phyloP scores from a whole-genome alignment of 2,113 vertebrate genomes.

The Ochotona princeps region DNA sequence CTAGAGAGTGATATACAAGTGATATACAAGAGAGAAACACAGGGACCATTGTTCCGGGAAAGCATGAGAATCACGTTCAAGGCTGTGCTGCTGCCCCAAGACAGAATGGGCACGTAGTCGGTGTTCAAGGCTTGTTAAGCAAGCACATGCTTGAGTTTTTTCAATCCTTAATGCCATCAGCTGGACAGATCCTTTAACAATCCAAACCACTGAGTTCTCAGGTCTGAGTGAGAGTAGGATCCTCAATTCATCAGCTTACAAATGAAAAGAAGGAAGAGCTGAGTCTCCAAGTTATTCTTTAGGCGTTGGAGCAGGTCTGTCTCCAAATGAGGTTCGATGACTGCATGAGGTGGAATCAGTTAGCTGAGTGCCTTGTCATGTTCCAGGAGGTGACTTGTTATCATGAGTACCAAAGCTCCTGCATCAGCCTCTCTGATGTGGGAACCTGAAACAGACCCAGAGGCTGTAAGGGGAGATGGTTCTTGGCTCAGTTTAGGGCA shows the following conservation, averaged over 20 bases:
- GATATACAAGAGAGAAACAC: rapidly evolving
- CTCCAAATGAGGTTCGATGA: neutral
- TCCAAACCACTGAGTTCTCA: neutral
- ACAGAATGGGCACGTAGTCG: neutral
- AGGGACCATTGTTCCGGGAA: neutral
- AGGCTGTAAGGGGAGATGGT: neutral
- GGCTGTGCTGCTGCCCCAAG: too few relatives aligned
- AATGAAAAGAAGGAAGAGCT: neutral
- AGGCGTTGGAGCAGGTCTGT: neutral
- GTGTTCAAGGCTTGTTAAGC: neutral
- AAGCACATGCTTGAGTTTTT: neutral
- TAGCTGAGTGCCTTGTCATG: neutral
- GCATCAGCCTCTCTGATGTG: neutral
- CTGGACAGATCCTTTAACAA: neutral
- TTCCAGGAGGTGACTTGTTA: neutral
- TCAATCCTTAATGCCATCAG: neutral
- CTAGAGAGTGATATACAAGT: too few relatives aligned
- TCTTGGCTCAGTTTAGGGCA: neutral
- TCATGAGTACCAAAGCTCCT: neutral
- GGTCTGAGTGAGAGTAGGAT: neutral
- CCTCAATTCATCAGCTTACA: neutral
- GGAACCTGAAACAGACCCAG: neutral
- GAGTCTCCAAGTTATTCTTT: neutral
- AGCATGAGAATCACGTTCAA: neutral
- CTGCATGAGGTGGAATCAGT: neutral